These are phyloP conservation scores for Artemia sinica DNA, from an alignment of 2,888 invertebrate species.

Conservation along the genomic window DNA sequence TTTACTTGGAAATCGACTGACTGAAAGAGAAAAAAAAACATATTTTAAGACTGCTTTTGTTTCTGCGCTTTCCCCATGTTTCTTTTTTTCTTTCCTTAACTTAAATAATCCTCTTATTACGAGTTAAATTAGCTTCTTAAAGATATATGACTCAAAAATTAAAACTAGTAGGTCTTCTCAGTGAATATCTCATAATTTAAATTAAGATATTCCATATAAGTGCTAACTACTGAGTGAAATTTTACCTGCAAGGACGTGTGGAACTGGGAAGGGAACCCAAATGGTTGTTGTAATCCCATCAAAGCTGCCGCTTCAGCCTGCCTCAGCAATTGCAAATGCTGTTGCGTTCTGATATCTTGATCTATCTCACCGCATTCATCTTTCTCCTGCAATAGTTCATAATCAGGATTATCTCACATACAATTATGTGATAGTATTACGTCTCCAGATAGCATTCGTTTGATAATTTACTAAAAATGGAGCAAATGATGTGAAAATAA, in stretches of 20 bases:
- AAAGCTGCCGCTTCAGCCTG: constrained; percentile 22
- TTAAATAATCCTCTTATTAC: too few relatives aligned
- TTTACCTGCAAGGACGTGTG: background rate
- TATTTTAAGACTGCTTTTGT: too few relatives aligned
- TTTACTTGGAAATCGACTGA: too few relatives aligned
- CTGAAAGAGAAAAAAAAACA: too few relatives aligned
- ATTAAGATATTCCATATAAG: too few relatives aligned
- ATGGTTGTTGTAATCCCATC: constrained; percentile 16
- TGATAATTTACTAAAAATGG: background rate
- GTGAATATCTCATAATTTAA: too few relatives aligned
- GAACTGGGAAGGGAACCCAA: constrained; percentile 11
- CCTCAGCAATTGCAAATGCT: constrained; percentile 18
- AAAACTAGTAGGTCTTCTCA: too few relatives aligned
- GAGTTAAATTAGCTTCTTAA: too few relatives aligned
- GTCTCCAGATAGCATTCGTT: background rate
- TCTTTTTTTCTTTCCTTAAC: too few relatives aligned
- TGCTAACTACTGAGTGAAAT: background rate
- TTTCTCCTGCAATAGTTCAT: constrained; percentile 11
- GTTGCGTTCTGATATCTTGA: constrained; percentile 20
- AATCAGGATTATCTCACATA: constrained; percentile 10
- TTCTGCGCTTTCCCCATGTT: too few relatives aligned
- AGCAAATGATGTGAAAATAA: background rate
- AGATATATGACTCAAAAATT: too few relatives aligned
- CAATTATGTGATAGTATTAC: constrained; percentile 12
- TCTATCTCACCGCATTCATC: constrained; percentile 21